Evolutionary conservation across 2,888 invertebrate genomes (phyloP), one percentile per base, ranked within the genome.

Genomic region (Oxycera nigricornis): DNA sequence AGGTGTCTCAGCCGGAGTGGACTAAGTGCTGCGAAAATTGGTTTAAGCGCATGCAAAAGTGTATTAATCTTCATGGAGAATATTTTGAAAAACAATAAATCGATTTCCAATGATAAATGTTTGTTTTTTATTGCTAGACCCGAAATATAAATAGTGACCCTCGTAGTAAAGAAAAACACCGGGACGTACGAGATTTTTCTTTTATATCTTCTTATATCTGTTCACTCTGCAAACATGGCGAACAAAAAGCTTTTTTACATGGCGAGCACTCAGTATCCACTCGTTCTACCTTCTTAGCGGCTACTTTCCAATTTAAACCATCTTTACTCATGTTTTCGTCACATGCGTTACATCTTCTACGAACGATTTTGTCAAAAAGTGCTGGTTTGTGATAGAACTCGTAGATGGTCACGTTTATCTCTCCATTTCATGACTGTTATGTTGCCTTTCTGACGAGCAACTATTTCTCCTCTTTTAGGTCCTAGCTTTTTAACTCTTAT

Each of bases 91-190:
- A n/a, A n/a, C n/a, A n/a, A n/a, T n/a, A n/a, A n/a, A n/a, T n/a
- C n/a, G n/a, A n/a, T n/a, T n/a, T n/a, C n/a, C n/a, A n/a, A n/a
- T n/a, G n/a, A n/a, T n/a, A n/a, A n/a, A n/a, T n/a, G n/a, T n/a
- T n/a, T n/a, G n/a, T n/a, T n/a, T n/a, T n/a, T n/a, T n/a, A n/a
- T n/a, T n/a, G n/a, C n/a, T n/a, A n/a, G n/a, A n/a, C n/a, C n/a
- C n/a, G n/a, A n/a, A n/a, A n/a, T n/a, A n/a, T n/a, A n/a, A n/a
- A n/a, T n/a, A n/a, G n/a, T n/a, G n/a, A n/a, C n/a, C n/a, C n/a
- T n/a, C n/a, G n/a, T n/a, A 82, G 70, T 78, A 79, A 41, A 41
- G 76, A 28, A 61, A 14, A 55, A 17, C 14, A 22, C 41, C 39
- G 39, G 39, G 39, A 39, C 39, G 39, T 39, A 39, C 39, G 9